A percentile compares a stretch with the other conserved stretches of the same genome.
These are phyloP conservation scores for Agelas oroides DNA, from an alignment of 37 sponge, comb jelly and placozoan species.

Conservation along the genomic window DNA sequence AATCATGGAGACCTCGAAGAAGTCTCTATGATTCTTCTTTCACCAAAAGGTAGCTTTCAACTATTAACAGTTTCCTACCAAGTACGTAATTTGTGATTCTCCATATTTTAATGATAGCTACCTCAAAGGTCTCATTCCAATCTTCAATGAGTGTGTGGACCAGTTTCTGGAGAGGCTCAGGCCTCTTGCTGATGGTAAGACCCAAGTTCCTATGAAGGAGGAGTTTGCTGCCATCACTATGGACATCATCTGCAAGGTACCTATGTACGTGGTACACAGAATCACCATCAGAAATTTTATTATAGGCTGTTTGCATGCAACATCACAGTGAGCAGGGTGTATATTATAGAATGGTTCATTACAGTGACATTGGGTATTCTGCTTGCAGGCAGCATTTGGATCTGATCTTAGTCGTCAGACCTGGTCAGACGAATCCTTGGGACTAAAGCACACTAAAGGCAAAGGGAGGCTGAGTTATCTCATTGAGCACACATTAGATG, in stretches of 20 bases:
- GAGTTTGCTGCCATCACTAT: not conserved
- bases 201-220: slow-evolving; percentile 12
- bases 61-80: too few species aligned
- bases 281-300: too few species aligned
- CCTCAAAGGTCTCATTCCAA: not conserved
- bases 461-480: not conserved
- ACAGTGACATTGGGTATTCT: too few species aligned
- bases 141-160: slow-evolving; percentile 31
- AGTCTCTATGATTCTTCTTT: slow-evolving; percentile 15
- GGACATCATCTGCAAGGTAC: not conserved
- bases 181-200: slow-evolving; percentile 9
- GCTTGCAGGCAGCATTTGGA: too few species aligned
- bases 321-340: too few species aligned
- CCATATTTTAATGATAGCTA: not conserved
- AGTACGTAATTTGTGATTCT: too few species aligned
- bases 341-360: too few species aligned
- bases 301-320: too few species aligned
- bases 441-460: not conserved
- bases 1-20: slow-evolving; percentile 25
- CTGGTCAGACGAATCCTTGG: not conserved
- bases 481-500: not conserved
- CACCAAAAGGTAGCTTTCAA: not conserved
- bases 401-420: too few species aligned
- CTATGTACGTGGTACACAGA: not conserved
- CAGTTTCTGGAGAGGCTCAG: slow-evolving; percentile 7